phyloP scores from a whole-genome alignment of 2,113 vertebrate genomes.

The Macquaria australasica region DNA sequence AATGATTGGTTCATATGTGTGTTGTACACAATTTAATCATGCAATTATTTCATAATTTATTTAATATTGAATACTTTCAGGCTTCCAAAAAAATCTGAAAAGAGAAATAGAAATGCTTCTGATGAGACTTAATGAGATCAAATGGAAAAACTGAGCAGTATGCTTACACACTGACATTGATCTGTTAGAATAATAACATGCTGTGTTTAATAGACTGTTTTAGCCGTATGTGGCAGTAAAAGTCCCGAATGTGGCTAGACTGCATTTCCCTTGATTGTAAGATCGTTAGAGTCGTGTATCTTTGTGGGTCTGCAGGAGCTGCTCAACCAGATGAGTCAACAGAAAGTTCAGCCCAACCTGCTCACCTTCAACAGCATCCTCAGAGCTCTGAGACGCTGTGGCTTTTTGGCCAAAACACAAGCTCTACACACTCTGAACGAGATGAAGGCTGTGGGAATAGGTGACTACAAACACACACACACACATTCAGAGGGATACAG shows the following conservation, averaged over 20 bases:
- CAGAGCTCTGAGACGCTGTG: slow-evolving; percentile 85
- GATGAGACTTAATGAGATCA: background rate
- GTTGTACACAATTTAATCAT: background rate
- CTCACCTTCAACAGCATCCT: slow-evolving; percentile 92
- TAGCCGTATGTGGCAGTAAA: background rate
- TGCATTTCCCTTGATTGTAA: background rate
- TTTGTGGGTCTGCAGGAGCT: slow-evolving; percentile 83
- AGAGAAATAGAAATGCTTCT: background rate
- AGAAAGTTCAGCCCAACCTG: slow-evolving; percentile 90
- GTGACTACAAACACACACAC: slow-evolving; percentile 72
- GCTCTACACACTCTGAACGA: slow-evolving; percentile 85
- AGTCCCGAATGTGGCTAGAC: background rate
- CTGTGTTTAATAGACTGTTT: too few relatives aligned
- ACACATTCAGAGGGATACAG: background rate
- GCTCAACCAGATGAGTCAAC: slow-evolving; percentile 91
- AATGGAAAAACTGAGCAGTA: background rate
- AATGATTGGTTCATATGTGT: background rate
- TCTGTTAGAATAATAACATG: background rate
- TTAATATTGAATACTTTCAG: background rate
- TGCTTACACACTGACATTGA: background rate
- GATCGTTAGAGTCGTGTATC: background rate
- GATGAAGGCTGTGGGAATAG: slow-evolving; percentile 92
- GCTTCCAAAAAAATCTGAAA: background rate
- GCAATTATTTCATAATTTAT: background rate
- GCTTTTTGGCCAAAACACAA: slow-evolving; percentile 75